phyloP scores from a whole-genome alignment of 1,140 invertebrate genomes.

The Papilio helenus region DNA sequence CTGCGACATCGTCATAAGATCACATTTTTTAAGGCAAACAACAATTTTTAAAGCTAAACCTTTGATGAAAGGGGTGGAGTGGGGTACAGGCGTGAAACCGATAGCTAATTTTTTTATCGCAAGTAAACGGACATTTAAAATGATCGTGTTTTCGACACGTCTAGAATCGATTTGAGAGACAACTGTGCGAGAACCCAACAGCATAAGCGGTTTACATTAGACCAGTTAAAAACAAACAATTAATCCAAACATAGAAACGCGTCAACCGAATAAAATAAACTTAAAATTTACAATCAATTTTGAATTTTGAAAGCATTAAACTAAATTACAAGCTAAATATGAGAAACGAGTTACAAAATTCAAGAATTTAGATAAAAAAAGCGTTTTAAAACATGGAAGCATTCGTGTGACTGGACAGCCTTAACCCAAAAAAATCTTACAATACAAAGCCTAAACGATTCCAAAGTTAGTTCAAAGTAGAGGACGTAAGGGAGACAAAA shows the following conservation, averaged over 20 bases:
- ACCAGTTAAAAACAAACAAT: constrained; percentile 35
- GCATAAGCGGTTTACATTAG: neutral
- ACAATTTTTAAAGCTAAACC: constrained; percentile 82
- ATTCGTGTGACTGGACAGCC: constrained; percentile 68
- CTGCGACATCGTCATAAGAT: constrained; percentile 79
- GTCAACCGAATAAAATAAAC: constrained; percentile 43
- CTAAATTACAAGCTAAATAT: constrained; percentile 76
- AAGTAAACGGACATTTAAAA: constrained; percentile 41
- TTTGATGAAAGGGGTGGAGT: constrained; percentile 63
- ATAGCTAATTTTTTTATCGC: constrained; percentile 56
- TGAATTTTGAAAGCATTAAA: constrained; percentile 65
- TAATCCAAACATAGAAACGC: constrained; percentile 46
- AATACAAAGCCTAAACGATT: constrained; percentile 58
- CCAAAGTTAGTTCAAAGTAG: constrained; percentile 46
- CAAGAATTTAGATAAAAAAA: constrained; percentile 62
- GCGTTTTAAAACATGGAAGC: constrained; percentile 69
- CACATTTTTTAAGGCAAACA: constrained; percentile 82
- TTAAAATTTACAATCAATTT: constrained; percentile 42
- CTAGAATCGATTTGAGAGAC: constrained; percentile 58
- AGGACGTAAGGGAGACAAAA: constrained; percentile 6
- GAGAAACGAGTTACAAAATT: constrained; percentile 71
- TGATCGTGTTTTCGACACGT: constrained; percentile 35
- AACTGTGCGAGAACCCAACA: neutral
- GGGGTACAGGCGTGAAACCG: constrained; percentile 58
- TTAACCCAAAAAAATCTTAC: constrained; percentile 59